phyloP scores from a whole-genome alignment of 2,888 invertebrate genomes.

The Dicyrtoma fusca region DNA sequence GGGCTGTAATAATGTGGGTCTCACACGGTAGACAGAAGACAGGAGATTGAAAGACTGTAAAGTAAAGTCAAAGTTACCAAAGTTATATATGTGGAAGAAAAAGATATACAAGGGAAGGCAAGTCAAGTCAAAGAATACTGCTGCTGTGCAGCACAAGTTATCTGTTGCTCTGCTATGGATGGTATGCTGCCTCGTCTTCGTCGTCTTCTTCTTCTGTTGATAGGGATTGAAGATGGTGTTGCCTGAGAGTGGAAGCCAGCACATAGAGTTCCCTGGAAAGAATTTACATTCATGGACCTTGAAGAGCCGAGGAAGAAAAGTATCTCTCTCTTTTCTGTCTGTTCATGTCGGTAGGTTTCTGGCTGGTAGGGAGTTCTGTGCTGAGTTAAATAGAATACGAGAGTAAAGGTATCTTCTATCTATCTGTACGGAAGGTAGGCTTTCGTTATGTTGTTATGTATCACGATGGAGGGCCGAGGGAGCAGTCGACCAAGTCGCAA shows the following conservation, averaged over 20 bases:
- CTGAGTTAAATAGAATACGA: not conserved
- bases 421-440: not conserved
- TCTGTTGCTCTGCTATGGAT: too few species aligned
- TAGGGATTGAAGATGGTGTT: too few species aligned
- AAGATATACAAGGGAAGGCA: not conserved
- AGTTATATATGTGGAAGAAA: not conserved
- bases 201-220: not conserved
- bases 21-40: slow-evolving; percentile 32
- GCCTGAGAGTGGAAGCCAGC: slow-evolving; percentile 24
- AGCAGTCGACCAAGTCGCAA: too few species aligned
- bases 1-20: slow-evolving; percentile 35
- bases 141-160: too few species aligned
- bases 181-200: not conserved
- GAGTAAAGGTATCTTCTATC: slow-evolving; percentile 8
- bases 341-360: too few species aligned
- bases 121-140: too few species aligned
- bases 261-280: slow-evolving; percentile 36
- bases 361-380: too few species aligned
- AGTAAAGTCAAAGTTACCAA: slow-evolving; percentile 14
- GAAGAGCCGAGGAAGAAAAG: slow-evolving; percentile 29
- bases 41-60: not conserved
- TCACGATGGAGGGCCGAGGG: too few species aligned
- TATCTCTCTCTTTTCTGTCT: slow-evolving; percentile 1
- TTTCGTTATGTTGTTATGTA: slow-evolving; percentile 2
- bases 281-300: slow-evolving; percentile 40